phyloP scores from a whole-genome alignment of 23 tunicate genomes.

The Ciona savignyi region DNA sequence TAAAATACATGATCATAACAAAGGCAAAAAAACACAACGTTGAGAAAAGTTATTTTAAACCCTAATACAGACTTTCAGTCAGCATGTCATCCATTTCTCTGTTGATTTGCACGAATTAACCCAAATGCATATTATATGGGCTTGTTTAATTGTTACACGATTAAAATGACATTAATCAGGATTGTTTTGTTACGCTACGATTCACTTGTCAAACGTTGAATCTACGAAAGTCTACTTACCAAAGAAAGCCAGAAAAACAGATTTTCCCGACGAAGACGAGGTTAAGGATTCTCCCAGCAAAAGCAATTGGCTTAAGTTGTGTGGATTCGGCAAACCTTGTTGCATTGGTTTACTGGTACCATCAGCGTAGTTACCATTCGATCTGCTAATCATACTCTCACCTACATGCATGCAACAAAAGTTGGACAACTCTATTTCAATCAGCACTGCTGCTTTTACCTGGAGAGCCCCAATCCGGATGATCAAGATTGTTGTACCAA shows the following conservation, averaged over 20 bases:
- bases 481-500: constrained; percentile 82
- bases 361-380: background rate
- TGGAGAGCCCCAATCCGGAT: constrained; percentile 83
- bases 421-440: too few species aligned
- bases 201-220: too few species aligned
- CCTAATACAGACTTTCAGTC: too few species aligned
- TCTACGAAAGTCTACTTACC: constrained; percentile 29
- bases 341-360: constrained; percentile 15
- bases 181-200: too few species aligned
- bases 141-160: too few species aligned
- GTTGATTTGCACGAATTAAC: too few species aligned
- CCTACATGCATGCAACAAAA: background rate
- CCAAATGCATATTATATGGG: too few species aligned
- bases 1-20: too few species aligned
- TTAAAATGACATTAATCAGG: too few species aligned
- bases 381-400: background rate
- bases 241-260: constrained; percentile 57
- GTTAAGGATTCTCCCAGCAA: constrained; percentile 7
- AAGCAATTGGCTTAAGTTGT: constrained; percentile 22
- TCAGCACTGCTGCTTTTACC: constrained; percentile 41
- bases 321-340: constrained; percentile 32
- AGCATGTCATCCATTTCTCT: too few species aligned
- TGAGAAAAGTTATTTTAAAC: too few species aligned
- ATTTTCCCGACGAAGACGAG: constrained; percentile 11
- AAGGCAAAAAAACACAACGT: too few species aligned